phyloP scores from a whole-genome alignment of 1,140 invertebrate species.

The Drosophila azteca region DNA sequence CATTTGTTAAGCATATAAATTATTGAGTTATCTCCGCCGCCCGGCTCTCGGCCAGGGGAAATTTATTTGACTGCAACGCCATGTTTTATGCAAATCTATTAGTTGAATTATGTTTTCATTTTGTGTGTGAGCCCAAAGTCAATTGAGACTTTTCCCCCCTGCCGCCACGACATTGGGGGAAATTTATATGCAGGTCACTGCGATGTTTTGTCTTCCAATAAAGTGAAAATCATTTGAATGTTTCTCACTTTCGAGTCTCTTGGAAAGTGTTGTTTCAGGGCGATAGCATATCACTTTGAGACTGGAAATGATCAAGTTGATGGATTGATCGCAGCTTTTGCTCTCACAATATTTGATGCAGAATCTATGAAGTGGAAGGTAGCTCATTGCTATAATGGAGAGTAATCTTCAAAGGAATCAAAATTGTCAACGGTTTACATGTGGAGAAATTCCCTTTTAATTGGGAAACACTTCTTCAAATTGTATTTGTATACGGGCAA shows the following conservation, averaged over 20 bases:
- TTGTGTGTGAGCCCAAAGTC: conserved; percentile 59
- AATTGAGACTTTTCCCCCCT: conserved; percentile 62
- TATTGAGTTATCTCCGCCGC: conserved; percentile 64
- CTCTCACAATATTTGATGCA: not conserved
- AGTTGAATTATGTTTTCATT: conserved; percentile 79
- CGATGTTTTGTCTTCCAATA: conserved; percentile 51
- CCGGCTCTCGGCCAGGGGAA: conserved; percentile 41
- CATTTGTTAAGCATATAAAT: conserved; percentile 72
- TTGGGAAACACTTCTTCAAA: no score
- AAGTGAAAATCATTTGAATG: conserved; percentile 71
- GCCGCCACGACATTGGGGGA: not conserved
- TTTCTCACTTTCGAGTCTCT: conserved; percentile 66
- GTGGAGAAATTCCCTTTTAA: no score
- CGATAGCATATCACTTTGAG: conserved; percentile 32
- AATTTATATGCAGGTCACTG: conserved; percentile 70
- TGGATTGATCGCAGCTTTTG: conserved; percentile 14
- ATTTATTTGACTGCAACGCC: conserved; percentile 74
- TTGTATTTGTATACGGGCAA: no score
- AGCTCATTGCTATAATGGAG: no score
- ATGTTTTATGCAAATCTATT: conserved; percentile 76
- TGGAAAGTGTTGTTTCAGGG: conserved; percentile 8
- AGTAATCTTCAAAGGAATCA: no score
- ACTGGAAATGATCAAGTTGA: conserved; percentile 31
- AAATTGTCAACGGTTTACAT: no score
- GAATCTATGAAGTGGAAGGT: no score